Conservation (phyloP, 1,140 invertebrate species). For the Mamestra configurata region DNA sequence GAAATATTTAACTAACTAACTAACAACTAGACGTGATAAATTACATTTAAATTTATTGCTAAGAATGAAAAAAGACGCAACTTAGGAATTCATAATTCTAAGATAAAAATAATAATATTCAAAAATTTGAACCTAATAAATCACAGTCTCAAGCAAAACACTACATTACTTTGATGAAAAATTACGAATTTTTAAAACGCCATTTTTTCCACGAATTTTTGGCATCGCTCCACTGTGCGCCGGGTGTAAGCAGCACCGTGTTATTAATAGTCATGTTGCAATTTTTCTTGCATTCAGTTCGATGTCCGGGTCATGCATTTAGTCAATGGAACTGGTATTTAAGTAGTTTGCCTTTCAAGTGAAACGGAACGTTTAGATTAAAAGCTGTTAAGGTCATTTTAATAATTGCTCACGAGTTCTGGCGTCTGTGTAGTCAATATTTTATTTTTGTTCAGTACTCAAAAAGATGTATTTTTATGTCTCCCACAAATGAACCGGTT, state of each 20-base stretch:
- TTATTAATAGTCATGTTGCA: slow-evolving; percentile 32
- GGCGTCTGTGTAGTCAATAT: too few species aligned
- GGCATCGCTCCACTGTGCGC: slow-evolving; percentile 39
- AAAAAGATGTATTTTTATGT: too few species aligned
- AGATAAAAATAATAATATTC: neutral
- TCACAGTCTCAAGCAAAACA: neutral
- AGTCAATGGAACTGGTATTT: neutral
- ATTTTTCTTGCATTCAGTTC: slow-evolving; percentile 32
- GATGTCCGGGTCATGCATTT: slow-evolving; percentile 22
- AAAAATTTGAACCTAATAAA: neutral
- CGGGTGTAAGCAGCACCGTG: slow-evolving; percentile 19
- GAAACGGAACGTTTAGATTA: neutral
- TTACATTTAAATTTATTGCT: too few species aligned
- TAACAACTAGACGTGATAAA: too few species aligned
- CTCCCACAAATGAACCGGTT: too few species aligned
- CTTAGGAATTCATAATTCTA: neutral
- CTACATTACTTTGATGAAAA: neutral
- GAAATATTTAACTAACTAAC: too few species aligned
- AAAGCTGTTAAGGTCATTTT: neutral
- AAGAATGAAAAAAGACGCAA: neutral
- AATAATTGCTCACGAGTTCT: neutral
- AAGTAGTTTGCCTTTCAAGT: neutral
- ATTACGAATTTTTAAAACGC: slow-evolving; percentile 19
- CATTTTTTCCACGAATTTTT: slow-evolving; percentile 25
- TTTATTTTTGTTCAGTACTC: too few species aligned